Base-by-base conservation (phyloP, 2,113 vertebrate genomes). In the Misgurnus anguillicaudatus region DNA sequence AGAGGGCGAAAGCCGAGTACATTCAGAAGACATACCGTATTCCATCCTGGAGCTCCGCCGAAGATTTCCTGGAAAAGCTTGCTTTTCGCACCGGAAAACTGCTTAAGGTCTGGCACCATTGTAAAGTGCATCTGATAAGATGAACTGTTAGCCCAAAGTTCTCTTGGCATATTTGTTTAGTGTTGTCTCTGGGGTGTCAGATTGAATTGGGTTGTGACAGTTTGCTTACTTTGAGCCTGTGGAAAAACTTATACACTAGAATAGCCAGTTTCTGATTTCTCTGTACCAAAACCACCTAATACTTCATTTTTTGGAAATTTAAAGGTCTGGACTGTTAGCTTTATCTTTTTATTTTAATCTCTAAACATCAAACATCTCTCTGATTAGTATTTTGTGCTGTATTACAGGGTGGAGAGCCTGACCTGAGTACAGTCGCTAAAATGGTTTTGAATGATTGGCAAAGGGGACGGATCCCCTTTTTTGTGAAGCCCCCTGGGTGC, bases 401-500 rank as follows among this genome's bases (percentile, higher is more conserved):
- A 47, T 63, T 82, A 17, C 87, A 99, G 98, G 97, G 97, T 5
- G 97, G 95, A 17, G 97, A 99, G 82, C 97, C 98, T 17, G 97
- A 99, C 87, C 38, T 95, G 42, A 81, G 91, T 19, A 97, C 96
- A 0, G 96, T 98, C 83, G 94, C 97, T 81, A 99, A 98, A 88
- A 99, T 99, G 96, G 96, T 99, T 85, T 91, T 99, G 79, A 99
- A 99, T 60, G 98, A 99, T 84, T 99, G 97, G 97, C 98, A 99
- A 89, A 91, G 98, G 58, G 98, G 98, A 79, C 94, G 97, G 3
- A 99, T 99, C 77, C 98, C 98, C 0, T 99, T 96, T 88, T 99
- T 98, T 67, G 96, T 98, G 66, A 98, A 97, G 87, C 98, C 97
- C 0, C 97, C 96, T 0, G 95, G 91, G 51, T 87, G 90, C 48